These are phyloP conservation scores for Agonum fuliginosum DNA, from an alignment of 2,888 invertebrate species.

Conservation along the genomic window DNA sequence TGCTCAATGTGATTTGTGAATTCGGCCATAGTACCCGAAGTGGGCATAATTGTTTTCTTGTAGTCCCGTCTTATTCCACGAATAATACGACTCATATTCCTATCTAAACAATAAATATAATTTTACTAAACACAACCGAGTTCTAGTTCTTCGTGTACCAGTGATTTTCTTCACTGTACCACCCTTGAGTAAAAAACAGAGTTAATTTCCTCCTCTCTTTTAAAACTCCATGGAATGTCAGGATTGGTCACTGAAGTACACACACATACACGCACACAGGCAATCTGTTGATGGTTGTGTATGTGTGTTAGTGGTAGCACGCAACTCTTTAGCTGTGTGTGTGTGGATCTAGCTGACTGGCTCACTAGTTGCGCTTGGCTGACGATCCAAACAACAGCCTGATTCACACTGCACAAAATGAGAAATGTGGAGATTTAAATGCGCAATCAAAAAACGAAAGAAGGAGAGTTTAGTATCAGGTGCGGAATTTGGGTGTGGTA, in stretches of 20 bases:
- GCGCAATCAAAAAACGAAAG: neutral
- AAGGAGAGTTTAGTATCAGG: neutral
- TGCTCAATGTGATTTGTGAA: too few relatives aligned
- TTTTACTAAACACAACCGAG: neutral
- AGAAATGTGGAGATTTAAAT: neutral
- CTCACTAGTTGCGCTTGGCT: slow-evolving; percentile 69
- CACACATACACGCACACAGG: neutral
- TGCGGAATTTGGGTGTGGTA: too few relatives aligned
- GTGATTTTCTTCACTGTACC: too few relatives aligned
- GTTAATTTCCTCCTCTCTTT: too few relatives aligned
- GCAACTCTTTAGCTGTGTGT: slow-evolving; percentile 21
- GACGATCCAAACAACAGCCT: slow-evolving; percentile 67
- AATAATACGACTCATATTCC: too few relatives aligned
- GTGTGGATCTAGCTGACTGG: slow-evolving; percentile 65
- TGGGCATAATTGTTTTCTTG: too few relatives aligned
- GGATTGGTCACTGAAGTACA: slow-evolving; percentile 65
- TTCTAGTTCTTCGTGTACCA: too few relatives aligned
- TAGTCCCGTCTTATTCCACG: too few relatives aligned
- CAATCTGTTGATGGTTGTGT: slow-evolving; percentile 52
- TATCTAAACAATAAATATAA: neutral
- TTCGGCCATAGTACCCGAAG: too few relatives aligned
- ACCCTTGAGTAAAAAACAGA: too few relatives aligned
- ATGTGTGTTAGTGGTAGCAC: slow-evolving; percentile 62
- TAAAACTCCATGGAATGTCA: slow-evolving; percentile 67
- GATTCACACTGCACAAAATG: slow-evolving; percentile 64